Conservation (phyloP, 2,113 vertebrate genomes). For the Potamarius usumacintae region DNA sequence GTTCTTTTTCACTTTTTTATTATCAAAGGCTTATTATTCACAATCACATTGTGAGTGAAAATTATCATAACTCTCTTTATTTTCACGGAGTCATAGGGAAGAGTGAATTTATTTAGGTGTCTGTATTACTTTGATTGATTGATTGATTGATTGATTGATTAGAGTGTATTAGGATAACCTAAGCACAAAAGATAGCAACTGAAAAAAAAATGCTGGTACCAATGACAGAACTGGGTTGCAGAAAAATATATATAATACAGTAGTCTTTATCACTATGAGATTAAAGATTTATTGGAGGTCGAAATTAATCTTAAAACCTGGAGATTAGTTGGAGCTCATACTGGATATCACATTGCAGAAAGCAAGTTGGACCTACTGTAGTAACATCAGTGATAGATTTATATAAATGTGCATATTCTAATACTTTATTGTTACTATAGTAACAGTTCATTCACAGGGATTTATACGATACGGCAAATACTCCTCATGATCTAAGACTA, state of each 20-base stretch:
- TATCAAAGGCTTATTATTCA: no score
- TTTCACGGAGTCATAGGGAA: no score
- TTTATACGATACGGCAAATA: background rate
- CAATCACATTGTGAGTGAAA: no score
- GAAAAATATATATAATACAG: background rate
- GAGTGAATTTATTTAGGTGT: no score
- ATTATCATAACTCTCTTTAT: background rate
- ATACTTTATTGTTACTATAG: background rate
- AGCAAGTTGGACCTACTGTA: background rate
- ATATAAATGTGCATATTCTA: background rate
- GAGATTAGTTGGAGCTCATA: background rate
- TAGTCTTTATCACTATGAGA: background rate
- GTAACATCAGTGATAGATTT: background rate
- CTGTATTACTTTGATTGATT: conserved; percentile 1
- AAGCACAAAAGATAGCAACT: background rate
- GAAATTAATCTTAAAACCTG: background rate
- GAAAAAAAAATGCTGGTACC: conserved; percentile 17
- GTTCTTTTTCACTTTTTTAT: no score
- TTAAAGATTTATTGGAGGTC: background rate
- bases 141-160: conserved; percentile 36
- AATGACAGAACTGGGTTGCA: background rate
- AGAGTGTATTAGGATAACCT: conserved; percentile 2
- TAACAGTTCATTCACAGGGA: background rate
- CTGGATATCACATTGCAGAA: background rate
- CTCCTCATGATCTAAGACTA: background rate